Evolutionary conservation across 53 echinoderm and acorn worm genomes (phyloP).

Genomic region (Pentamera pediparva): DNA sequence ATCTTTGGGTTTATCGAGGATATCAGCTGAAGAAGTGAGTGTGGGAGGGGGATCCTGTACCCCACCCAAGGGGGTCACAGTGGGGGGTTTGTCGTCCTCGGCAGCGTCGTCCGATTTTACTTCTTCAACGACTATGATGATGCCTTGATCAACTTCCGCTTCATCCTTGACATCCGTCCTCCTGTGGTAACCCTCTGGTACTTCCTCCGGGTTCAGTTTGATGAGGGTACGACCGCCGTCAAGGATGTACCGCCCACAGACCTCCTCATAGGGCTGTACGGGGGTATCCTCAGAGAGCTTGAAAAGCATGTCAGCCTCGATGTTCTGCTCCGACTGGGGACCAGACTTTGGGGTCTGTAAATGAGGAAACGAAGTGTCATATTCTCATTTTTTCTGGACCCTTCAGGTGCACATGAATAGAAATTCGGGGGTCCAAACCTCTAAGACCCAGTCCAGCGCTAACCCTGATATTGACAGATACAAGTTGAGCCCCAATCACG

Average conservation of each 20-base stretch:
- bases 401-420: too few species aligned
- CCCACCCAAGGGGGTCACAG: background rate
- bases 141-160: slow-evolving; percentile 1
- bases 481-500: too few species aligned
- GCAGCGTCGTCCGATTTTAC: slow-evolving; percentile 1
- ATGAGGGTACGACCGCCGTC: slow-evolving; percentile 63
- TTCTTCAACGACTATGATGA: too few species aligned
- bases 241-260: slow-evolving; percentile 69
- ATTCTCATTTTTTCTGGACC: too few species aligned
- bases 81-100: background rate
- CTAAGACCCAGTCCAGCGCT: too few species aligned
- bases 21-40: background rate
- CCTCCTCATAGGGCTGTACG: slow-evolving; percentile 60
- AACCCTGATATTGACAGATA: too few species aligned
- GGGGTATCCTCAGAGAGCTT: slow-evolving; percentile 38
- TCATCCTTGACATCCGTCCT: background rate
- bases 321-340: too few species aligned
- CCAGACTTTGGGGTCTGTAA: too few species aligned
- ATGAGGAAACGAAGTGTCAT: too few species aligned
- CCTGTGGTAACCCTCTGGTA: background rate
- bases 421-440: too few species aligned
- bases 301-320: slow-evolving; percentile 12
- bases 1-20: too few species aligned
- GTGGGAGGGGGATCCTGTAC: background rate
- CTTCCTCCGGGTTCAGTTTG: slow-evolving; percentile 47